phyloP scores from a whole-genome alignment of 2,797 vertebrate genomes.

The Craterocephalus amniculus region DNA sequence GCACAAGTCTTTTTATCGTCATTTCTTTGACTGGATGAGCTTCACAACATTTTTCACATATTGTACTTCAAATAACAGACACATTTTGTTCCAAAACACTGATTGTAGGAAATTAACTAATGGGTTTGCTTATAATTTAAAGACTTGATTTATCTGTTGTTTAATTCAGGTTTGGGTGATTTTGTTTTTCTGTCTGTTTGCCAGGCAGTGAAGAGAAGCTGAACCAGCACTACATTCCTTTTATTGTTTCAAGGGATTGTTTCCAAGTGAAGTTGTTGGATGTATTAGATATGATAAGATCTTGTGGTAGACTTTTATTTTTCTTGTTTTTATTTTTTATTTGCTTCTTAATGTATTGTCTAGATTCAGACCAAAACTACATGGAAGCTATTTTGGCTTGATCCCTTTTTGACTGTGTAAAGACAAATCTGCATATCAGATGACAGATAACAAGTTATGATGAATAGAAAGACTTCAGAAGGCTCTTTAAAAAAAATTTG shows the following conservation, averaged over 20 bases:
- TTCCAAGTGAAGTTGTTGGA: constrained; percentile 44
- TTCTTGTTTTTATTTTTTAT: neutral
- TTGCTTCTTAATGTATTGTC: neutral
- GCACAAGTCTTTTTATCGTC: constrained; percentile 9
- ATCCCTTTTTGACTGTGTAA: constrained; percentile 1
- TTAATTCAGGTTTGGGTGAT: constrained; percentile 48
- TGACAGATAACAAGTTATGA: constrained; percentile 5
- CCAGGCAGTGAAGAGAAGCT: constrained; percentile 19
- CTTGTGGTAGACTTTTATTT: constrained; percentile 2
- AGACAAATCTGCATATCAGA: constrained; percentile 31
- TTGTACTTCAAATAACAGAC: constrained; percentile 29
- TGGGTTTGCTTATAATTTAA: constrained; percentile 22
- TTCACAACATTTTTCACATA: constrained; percentile 28
- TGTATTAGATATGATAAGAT: constrained; percentile 45
- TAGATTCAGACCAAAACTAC: constrained; percentile 46
- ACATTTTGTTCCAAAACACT: constrained; percentile 66
- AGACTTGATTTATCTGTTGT: constrained; percentile 47
- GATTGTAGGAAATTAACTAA: constrained; percentile 11
- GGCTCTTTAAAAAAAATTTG: neutral
- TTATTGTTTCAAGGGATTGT: constrained; percentile 42
- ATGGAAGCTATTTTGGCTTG: constrained; percentile 14
- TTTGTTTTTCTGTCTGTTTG: constrained; percentile 36
- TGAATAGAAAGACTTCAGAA: constrained; percentile 6
- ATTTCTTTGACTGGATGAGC: constrained; percentile 32
- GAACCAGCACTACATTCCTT: constrained; percentile 79